These are phyloP conservation scores for Antheraea yamamai DNA, from an alignment of 2,888 invertebrate species.

Conservation along the genomic window DNA sequence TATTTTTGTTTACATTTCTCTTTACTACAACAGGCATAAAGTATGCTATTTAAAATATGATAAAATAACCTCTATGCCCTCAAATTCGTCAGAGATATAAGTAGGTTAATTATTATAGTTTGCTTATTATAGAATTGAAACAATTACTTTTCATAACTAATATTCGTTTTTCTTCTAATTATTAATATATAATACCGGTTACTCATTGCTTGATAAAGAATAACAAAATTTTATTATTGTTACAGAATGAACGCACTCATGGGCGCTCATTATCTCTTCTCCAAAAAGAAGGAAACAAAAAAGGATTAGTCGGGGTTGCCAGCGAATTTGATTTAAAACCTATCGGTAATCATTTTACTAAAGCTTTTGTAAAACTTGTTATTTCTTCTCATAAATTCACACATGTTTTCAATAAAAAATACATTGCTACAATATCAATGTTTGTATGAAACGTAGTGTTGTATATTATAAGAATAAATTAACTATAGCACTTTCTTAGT, in stretches of 20 bases:
- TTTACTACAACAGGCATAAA: too few relatives aligned
- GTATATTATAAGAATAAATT: slow-evolving; percentile 30
- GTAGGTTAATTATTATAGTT: too few relatives aligned
- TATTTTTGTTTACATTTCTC: too few relatives aligned
- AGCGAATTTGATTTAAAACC: slow-evolving; percentile 7
- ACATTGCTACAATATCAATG: not conserved
- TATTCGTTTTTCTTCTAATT: too few relatives aligned
- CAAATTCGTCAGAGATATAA: too few relatives aligned
- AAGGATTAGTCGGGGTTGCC: slow-evolving; percentile 44
- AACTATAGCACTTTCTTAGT: not conserved
- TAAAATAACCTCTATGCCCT: too few relatives aligned
- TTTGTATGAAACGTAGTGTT: not conserved
- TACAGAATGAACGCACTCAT: slow-evolving; percentile 70
- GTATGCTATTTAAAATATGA: too few relatives aligned
- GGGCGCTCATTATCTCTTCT: slow-evolving; percentile 68
- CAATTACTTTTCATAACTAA: too few relatives aligned
- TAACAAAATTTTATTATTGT: slow-evolving; percentile 36
- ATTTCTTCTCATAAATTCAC: not conserved
- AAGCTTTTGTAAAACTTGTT: not conserved
- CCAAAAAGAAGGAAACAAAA: slow-evolving; percentile 55
- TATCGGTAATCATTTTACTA: slow-evolving; percentile 4
- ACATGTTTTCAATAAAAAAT: not conserved
- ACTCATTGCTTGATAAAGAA: not conserved
- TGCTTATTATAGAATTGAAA: too few relatives aligned
- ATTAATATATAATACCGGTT: too few relatives aligned